These are phyloP conservation scores for Acanthochromis polyacanthus DNA, from an alignment of 2,113 vertebrate species.

Conservation along the genomic window DNA sequence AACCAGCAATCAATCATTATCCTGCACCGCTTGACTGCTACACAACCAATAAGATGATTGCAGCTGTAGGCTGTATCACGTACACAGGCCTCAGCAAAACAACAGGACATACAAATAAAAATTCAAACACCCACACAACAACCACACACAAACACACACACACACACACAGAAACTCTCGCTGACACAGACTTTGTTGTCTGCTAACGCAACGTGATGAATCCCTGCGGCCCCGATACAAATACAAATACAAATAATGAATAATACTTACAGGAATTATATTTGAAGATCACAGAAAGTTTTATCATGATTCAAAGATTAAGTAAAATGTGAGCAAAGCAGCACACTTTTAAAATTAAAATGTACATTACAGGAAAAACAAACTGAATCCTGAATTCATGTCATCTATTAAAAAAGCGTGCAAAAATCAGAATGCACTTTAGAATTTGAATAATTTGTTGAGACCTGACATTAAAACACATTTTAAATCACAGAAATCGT, in stretches of 20 bases:
- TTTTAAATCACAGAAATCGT: too few species aligned
- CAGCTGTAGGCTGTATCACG: neutral
- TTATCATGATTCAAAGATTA: neutral
- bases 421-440: too few species aligned
- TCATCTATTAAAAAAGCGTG: neutral
- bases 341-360: neutral
- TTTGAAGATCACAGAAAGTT: too few species aligned
- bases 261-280: too few species aligned
- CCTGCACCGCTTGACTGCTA: neutral
- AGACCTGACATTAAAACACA: neutral
- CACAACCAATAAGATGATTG: neutral
- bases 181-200: neutral
- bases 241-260: neutral
- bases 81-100: constrained; percentile 4
- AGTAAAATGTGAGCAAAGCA: neutral
- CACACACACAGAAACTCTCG: neutral
- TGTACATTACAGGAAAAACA: neutral
- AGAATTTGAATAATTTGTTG: neutral
- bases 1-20: constrained; percentile 29
- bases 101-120: neutral
- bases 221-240: neutral
- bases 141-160: too few species aligned
- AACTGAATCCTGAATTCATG: neutral
- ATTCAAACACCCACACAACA: neutral
- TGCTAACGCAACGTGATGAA: neutral